Percentiles rank a stretch among this genome's conserved stretches.
Conservation (phyloP, 2,113 vertebrate genomes). For the Rhynchomys soricoides region DNA sequence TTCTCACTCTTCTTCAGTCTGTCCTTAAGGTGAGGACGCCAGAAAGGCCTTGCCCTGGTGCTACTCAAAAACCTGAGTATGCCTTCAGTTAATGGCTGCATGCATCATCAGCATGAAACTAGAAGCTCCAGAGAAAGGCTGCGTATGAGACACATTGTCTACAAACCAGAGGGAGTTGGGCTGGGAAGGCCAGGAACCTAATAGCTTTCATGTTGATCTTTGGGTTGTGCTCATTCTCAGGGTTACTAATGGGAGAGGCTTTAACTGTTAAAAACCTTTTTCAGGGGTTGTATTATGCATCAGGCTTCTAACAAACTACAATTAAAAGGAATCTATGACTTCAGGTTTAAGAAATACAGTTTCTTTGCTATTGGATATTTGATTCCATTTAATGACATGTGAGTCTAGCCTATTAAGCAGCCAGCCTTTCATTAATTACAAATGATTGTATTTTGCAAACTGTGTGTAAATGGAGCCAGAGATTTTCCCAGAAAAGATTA, state of each 20-base stretch:
- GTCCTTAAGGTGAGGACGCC: neutral
- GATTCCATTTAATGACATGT: conserved; percentile 43
- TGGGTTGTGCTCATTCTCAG: neutral
- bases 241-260: neutral
- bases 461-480: conserved; percentile 11
- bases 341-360: conserved; percentile 50
- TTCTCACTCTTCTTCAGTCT: neutral
- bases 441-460: conserved; percentile 36
- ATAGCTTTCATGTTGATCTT: neutral
- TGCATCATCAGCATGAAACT: neutral
- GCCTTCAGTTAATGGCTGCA: neutral
- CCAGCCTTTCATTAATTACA: conserved; percentile 50
- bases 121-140: neutral
- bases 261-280: neutral
- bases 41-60: neutral
- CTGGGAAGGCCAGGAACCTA: neutral
- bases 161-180: neutral
- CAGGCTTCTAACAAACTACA: neutral
- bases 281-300: neutral
- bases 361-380: conserved; percentile 55
- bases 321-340: conserved; percentile 34
- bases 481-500: conserved; percentile 46
- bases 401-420: conserved; percentile 52
- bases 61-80: neutral
- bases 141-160: neutral